A percentile compares a stretch with the other conserved stretches of the same genome.
phyloP scores from a whole-genome alignment of 2,888 invertebrate genomes.

The Phoenoteleia sp. region DNA sequence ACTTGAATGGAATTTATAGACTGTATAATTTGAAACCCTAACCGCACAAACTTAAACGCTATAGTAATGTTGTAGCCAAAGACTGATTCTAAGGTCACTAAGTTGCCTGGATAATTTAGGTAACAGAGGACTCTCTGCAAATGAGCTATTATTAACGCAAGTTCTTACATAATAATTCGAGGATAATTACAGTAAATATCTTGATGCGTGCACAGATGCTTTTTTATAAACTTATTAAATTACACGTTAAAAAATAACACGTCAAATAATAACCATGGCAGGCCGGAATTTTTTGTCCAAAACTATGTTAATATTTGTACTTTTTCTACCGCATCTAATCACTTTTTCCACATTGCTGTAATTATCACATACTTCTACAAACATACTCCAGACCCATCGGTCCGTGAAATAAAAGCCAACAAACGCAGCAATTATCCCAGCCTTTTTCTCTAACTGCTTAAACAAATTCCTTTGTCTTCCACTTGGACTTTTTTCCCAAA shows the following conservation, averaged over 20 bases:
- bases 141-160: constrained; percentile 67
- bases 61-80: constrained; percentile 62
- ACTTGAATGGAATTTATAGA: constrained; percentile 65
- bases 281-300: neutral
- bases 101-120: constrained; percentile 65
- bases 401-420: constrained; percentile 34
- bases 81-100: constrained; percentile 70
- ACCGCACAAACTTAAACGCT: constrained; percentile 63
- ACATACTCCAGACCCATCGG: constrained; percentile 1
- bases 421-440: constrained; percentile 15
- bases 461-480: constrained; percentile 31
- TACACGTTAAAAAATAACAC: constrained; percentile 38
- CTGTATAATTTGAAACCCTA: constrained; percentile 58
- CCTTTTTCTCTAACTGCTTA: constrained; percentile 23
- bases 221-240: constrained; percentile 29
- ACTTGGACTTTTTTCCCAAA: neutral
- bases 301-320: neutral
- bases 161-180: constrained; percentile 62
- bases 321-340: constrained; percentile 45
- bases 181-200: constrained; percentile 51
- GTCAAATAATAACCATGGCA: constrained; percentile 19
- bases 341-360: constrained; percentile 34
- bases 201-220: constrained; percentile 4
- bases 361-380: constrained; percentile 42
- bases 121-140: constrained; percentile 57